phyloP scores from a whole-genome alignment of 2,888 invertebrate species.

The Protonemura montana region DNA sequence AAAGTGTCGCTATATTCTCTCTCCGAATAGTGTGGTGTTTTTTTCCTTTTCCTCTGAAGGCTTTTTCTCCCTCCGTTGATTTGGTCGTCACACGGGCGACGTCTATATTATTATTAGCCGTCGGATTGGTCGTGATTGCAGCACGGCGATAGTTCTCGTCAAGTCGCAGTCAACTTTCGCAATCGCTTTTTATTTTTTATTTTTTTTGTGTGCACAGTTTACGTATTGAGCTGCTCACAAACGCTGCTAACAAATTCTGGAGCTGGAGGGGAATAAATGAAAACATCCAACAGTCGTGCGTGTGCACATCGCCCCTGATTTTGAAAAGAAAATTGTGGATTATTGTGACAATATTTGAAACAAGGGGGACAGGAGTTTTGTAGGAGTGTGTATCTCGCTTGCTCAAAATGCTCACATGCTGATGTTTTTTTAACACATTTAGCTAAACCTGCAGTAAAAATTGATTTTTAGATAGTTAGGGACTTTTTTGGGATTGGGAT shows the following conservation, averaged over 20 bases:
- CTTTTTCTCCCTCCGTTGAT: slow-evolving; percentile 24
- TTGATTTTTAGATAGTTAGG: too few relatives aligned
- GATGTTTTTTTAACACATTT: too few relatives aligned
- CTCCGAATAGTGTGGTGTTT: slow-evolving; percentile 18
- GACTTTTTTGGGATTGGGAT: too few relatives aligned
- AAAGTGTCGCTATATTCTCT: slow-evolving; percentile 61
- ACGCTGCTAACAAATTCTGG: not conserved
- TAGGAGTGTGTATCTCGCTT: too few relatives aligned
- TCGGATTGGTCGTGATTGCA: not conserved
- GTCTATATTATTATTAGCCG: slow-evolving; percentile 20
- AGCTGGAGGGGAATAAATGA: too few relatives aligned
- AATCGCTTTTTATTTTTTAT: not conserved
- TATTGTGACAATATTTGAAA: too few relatives aligned
- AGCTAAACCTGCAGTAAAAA: too few relatives aligned
- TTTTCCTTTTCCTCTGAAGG: not conserved
- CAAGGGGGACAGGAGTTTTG: too few relatives aligned
- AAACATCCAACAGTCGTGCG: too few relatives aligned
- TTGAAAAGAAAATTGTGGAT: too few relatives aligned
- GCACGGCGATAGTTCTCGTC: slow-evolving; percentile 2
- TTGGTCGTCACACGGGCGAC: not conserved
- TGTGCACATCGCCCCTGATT: too few relatives aligned
- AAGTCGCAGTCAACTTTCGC: not conserved
- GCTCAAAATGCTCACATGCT: too few relatives aligned
- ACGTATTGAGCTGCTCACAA: not conserved
- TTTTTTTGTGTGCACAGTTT: not conserved